Evolutionary conservation across 2,888 invertebrate genomes (phyloP).

Genomic region (Cyclophora punctaria): DNA sequence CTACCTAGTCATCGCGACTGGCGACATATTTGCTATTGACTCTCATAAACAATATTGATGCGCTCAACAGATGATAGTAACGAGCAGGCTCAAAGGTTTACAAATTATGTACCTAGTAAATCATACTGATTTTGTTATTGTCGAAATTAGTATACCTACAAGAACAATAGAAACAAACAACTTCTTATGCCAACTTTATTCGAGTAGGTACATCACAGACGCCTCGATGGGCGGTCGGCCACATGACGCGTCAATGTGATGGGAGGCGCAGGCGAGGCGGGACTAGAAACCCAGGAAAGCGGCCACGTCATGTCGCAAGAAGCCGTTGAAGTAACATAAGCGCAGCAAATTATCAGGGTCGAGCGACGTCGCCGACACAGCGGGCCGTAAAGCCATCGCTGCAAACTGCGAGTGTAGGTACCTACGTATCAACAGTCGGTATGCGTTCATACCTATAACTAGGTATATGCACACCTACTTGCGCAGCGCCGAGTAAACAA

Average conservation of each 20-base stretch:
- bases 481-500: conserved; percentile 41
- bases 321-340: conserved; percentile 73
- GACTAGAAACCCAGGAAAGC: conserved; percentile 57
- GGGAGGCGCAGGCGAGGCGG: conserved; percentile 32
- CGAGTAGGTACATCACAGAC: background rate
- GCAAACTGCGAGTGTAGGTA: conserved; percentile 36
- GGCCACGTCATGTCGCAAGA: conserved; percentile 57
- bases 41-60: conserved; percentile 38
- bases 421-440: conserved; percentile 23
- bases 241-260: conserved; percentile 18
- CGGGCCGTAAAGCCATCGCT: conserved; percentile 51
- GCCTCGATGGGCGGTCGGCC: conserved; percentile 3
- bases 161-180: too few relatives aligned
- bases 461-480: conserved; percentile 19
- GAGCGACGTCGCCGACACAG: conserved; percentile 55
- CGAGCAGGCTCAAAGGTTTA: too few relatives aligned
- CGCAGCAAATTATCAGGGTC: conserved; percentile 73
- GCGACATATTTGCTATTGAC: conserved; percentile 43
- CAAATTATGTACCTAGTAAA: too few relatives aligned
- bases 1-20: background rate
- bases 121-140: too few relatives aligned
- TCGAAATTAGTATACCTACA: too few relatives aligned
- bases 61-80: too few relatives aligned
- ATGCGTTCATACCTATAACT: conserved; percentile 10
- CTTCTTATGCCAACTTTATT: background rate